A percentile compares a stretch with the other conserved stretches of the same genome.
Conservation (phyloP, 1,140 invertebrate species). For the Berghia stephanieae region DNA sequence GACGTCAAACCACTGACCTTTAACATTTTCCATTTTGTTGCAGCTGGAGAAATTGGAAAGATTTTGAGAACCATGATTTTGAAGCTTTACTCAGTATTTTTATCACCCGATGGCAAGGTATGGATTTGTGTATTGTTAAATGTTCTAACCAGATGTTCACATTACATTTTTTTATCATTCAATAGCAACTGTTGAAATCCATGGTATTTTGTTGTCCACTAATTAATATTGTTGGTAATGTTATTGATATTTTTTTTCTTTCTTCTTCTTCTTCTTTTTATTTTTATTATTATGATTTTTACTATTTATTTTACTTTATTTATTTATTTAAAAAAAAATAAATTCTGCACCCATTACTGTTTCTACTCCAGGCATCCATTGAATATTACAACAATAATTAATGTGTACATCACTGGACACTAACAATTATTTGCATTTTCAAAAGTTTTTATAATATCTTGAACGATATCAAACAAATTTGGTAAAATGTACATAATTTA, state of each 20-base stretch:
- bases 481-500: too few species aligned
- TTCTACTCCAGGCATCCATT: not conserved
- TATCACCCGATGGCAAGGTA: conserved; percentile 64
- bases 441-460: not conserved
- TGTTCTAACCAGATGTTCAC: too few species aligned
- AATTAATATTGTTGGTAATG: too few species aligned
- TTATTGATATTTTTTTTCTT: too few species aligned
- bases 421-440: not conserved
- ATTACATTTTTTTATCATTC: not conserved
- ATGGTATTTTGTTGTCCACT: not conserved
- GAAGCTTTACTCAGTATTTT: conserved; percentile 60
- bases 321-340: not conserved
- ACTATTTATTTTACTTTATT: not conserved
- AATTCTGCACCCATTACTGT: not conserved
- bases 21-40: conserved; percentile 19
- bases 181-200: not conserved
- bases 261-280: too few species aligned
- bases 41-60: conserved; percentile 63
- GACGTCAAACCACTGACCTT: too few species aligned
- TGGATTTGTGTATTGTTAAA: too few species aligned
- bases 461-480: not conserved
- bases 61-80: conserved; percentile 62
- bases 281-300: not conserved
- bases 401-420: not conserved
- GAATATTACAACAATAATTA: not conserved